A percentile compares a stretch with the other conserved stretches of the same genome.
phyloP scores from a whole-genome alignment of 2,888 invertebrate genomes.

The Leptinotarsa juncta region DNA sequence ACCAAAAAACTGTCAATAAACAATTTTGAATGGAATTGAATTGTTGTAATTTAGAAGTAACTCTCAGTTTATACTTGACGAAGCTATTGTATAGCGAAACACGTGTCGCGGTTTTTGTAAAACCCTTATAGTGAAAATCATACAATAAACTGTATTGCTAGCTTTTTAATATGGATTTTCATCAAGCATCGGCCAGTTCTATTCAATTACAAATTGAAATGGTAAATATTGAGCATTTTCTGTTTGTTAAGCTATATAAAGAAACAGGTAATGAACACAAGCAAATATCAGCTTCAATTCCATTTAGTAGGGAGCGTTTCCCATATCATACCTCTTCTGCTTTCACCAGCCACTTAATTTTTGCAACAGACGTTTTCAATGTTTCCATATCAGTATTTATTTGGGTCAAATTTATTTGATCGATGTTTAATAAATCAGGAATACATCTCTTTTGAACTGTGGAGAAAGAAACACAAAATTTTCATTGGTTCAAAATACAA shows the following conservation, averaged over 20 bases:
- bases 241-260: neutral
- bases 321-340: conserved; percentile 60
- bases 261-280: neutral
- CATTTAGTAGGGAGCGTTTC: neutral
- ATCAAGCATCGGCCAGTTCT: no score
- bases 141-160: no score
- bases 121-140: no score
- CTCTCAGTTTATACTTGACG: no score
- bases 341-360: conserved; percentile 66
- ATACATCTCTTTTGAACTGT: conserved; percentile 71
- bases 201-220: no score
- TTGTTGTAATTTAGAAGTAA: no score
- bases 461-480: conserved; percentile 39
- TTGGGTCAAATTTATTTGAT: conserved; percentile 34
- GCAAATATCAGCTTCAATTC: conserved; percentile 5
- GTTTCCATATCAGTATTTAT: conserved; percentile 23
- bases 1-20: no score
- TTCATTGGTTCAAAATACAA: conserved; percentile 4
- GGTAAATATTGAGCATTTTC: no score
- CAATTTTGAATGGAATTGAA: no score
- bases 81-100: no score
- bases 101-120: no score
- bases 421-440: conserved; percentile 58
- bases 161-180: no score
- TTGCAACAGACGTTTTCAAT: conserved; percentile 63